Base-by-base conservation (phyloP, 2,113 vertebrate genomes). In the Epinephelus cyanopodus region DNA sequence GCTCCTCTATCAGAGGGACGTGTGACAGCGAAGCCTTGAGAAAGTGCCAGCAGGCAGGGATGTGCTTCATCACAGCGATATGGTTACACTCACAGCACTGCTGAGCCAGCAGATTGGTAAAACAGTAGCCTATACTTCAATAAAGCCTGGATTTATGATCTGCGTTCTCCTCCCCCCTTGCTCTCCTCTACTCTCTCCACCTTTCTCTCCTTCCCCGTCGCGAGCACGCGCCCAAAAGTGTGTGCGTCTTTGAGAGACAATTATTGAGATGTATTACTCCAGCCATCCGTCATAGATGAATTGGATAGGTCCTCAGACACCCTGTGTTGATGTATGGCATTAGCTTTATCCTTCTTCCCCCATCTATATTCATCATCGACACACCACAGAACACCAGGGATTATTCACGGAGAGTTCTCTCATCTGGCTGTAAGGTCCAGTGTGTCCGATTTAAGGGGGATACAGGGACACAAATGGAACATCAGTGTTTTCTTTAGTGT, bases 71-170 rank as follows among this genome's bases (percentile, higher is more conserved):
- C 91, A 91, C 70, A 70, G 70, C 77, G 82, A 90, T 89, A 91
- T 84, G 91, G 91, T 92, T 90, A 89, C 75, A 79, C 70, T 90
- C 89, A 12, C 86, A 81, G 90, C 77, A 58, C 70, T 85, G 93
- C 93, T 93, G 93, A 92, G 87, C 58, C 90, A 91, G 92, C 91
- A 91, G 52, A 81, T 88, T 77, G 73, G 64, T 81, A 79, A 92
- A 91, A 87, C 84, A 87, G 89, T 84, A 70, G 88, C 87, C 90
- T 80, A 78, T 86, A 83, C 92, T 89, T 93, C 86, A 91, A 81
- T 93, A 89, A 88, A 88, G 76, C 60, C 79, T 74, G 56, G 71
- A 93, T 94, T 92, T 91, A 93, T 89, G 83, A 84, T 77, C 83
- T 78, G 57, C 1, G 48, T 29, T 79, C 67, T 73, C 80, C 61